These are phyloP conservation scores for Orthosia gothica DNA, from an alignment of 2,888 invertebrate species.

Conservation along the genomic window DNA sequence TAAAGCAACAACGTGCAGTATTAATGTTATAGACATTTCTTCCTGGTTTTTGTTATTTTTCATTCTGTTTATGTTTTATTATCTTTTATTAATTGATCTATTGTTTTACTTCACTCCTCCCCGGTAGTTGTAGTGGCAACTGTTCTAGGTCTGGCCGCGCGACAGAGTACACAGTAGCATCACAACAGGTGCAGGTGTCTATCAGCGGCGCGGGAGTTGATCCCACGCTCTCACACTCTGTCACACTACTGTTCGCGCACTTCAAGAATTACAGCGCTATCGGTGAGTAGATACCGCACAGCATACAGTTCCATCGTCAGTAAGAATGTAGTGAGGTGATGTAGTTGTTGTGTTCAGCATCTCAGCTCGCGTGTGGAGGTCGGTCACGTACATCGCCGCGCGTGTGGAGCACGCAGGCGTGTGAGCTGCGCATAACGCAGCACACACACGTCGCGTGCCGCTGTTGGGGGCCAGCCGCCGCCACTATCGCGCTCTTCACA, in stretches of 20 bases:
- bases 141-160: slow-evolving; percentile 92
- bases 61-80: slow-evolving; percentile 21
- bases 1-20: too few species aligned
- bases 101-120: slow-evolving; percentile 50
- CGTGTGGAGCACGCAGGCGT: slow-evolving; percentile 86
- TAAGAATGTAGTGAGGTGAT: slow-evolving; percentile 6
- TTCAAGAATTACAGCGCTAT: slow-evolving; percentile 85
- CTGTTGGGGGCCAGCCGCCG: slow-evolving; percentile 79
- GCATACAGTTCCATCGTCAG: too few species aligned
- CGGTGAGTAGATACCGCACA: slow-evolving; percentile 73
- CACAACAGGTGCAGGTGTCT: slow-evolving; percentile 88
- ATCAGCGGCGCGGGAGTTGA: slow-evolving; percentile 80
- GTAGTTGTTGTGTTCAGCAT: slow-evolving; percentile 71
- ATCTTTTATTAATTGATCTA: slow-evolving; percentile 27
- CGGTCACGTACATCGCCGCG: slow-evolving; percentile 86
- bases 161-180: slow-evolving; percentile 93
- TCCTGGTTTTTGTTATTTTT: too few species aligned
- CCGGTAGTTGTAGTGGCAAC: slow-evolving; percentile 76
- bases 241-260: slow-evolving; percentile 84
- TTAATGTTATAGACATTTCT: too few species aligned
- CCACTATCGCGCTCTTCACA: slow-evolving; percentile 86
- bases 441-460: slow-evolving; percentile 82
- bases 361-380: slow-evolving; percentile 84
- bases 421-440: slow-evolving; percentile 85
- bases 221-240: slow-evolving; percentile 81